These are phyloP conservation scores for Halcyon badia DNA, from an alignment of 2,797 vertebrate species.

Conservation along the genomic window DNA sequence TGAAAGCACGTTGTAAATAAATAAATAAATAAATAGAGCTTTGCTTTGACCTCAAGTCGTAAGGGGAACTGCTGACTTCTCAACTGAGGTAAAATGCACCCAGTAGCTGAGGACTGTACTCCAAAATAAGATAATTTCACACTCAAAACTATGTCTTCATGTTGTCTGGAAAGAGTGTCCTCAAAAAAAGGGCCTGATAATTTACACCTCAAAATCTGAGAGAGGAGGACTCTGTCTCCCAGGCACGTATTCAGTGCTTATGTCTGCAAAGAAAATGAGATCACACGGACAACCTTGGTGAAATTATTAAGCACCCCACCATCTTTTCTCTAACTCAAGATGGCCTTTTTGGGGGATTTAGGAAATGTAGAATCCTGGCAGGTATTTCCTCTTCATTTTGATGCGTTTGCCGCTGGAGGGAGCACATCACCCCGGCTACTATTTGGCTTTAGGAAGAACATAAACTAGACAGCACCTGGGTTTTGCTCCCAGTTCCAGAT, in stretches of 20 bases:
- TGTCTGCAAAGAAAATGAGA: not conserved
- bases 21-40: not conserved
- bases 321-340: not conserved
- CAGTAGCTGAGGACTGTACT: rapidly evolving
- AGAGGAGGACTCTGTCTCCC: not conserved
- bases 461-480: not conserved
- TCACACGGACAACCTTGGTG: not conserved
- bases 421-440: not conserved
- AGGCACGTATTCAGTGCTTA: not conserved
- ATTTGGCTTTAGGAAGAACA: not conserved
- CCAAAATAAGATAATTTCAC: not conserved
- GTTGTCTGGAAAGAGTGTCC: not conserved
- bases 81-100: not conserved
- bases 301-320: not conserved
- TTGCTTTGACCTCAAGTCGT: not conserved
- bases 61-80: not conserved
- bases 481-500: not conserved
- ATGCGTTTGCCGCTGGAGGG: not conserved
- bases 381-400: not conserved
- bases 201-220: not conserved
- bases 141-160: not conserved
- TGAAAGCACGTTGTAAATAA: not conserved
- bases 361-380: not conserved
- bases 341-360: not conserved
- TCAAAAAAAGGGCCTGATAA: not conserved